Evolutionary conservation across 2,113 vertebrate species (phyloP).

Genomic region (human (Homo sapiens)): DNA sequence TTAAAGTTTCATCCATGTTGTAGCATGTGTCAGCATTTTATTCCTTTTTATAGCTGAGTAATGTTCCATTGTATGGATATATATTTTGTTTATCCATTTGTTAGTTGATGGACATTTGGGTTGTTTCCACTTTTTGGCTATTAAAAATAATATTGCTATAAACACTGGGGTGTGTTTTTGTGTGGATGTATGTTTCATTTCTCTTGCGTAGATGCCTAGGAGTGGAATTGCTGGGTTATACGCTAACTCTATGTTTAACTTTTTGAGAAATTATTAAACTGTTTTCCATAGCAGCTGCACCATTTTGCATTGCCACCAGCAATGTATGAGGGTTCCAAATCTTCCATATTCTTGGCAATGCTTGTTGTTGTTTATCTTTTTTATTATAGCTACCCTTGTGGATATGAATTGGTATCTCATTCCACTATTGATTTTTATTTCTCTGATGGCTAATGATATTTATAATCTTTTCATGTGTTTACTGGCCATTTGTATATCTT

Average conservation of each 20-base stretch:
- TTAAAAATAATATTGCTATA: not conserved
- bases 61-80: not conserved
- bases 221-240: not conserved
- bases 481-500: not conserved
- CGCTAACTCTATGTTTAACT: not conserved
- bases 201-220: not conserved
- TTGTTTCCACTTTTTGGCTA: not conserved
- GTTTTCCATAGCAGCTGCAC: not conserved
- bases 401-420: not conserved
- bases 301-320: not conserved
- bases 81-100: not conserved
- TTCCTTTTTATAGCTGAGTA: not conserved
- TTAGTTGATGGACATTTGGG: not conserved
- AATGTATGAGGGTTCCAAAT: not conserved
- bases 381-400: not conserved
- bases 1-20: not conserved
- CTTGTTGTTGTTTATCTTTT: not conserved
- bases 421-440: not conserved
- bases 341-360: not conserved
- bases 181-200: not conserved
- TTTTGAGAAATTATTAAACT: not conserved
- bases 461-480: not conserved
- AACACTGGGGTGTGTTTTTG: not conserved
- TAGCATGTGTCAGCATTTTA: not conserved
- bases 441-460: not conserved